Evolutionary conservation across 2,113 vertebrate genomes (phyloP), one percentile per base, ranked within the genome.

Genomic region (Seriola dumerili): DNA sequence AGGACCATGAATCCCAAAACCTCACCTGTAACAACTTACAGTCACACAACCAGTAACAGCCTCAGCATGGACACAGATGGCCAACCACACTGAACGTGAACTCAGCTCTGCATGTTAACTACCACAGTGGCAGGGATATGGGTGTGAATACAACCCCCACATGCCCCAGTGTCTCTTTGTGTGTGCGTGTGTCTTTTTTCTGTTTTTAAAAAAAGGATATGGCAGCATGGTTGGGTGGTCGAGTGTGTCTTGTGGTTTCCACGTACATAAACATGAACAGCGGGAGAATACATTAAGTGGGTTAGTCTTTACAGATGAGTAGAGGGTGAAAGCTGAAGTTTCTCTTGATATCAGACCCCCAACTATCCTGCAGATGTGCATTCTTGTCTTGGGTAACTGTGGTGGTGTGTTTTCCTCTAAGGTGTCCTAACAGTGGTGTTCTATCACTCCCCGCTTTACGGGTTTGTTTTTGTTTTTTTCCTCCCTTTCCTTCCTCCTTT

Each of bases 31-130:
- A 91, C 84, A 78, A 69, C 81, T 83, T 82, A 25, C 85, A 81
- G 71, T 40, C 85, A 83, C 91, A 78, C 79, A 81, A 78, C 65
- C 65, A 81, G 78, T 90, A 88, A 92, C 87, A 78, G 74, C 17
- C 46, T 46, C 86, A 85, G 90, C 94, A 94, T 95, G 94, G 86
- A 89, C 83, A 72, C 79, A 34, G 87, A 63, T 13, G 8, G 72
- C 52, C 77, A 52, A 36, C 69, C 81, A 79, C 54, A 17, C 64
- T 72, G 38, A 91, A 54, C 74, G 10, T 32, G 73, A 66, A 54
- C 78, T 83, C 78, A 85, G 81, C 70, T 85, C 88, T 89, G 94
- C 94, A 94, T 94, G 93, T 85, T 89, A 76, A 87, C 88, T 76
- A 84, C 72, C 80, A 72, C 81, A 72, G 83, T 81, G 61, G 25